A percentile compares a stretch with the other conserved stretches of the same genome.
These are phyloP conservation scores for Tachina fera DNA, from an alignment of 2,888 invertebrate species.

Conservation along the genomic window DNA sequence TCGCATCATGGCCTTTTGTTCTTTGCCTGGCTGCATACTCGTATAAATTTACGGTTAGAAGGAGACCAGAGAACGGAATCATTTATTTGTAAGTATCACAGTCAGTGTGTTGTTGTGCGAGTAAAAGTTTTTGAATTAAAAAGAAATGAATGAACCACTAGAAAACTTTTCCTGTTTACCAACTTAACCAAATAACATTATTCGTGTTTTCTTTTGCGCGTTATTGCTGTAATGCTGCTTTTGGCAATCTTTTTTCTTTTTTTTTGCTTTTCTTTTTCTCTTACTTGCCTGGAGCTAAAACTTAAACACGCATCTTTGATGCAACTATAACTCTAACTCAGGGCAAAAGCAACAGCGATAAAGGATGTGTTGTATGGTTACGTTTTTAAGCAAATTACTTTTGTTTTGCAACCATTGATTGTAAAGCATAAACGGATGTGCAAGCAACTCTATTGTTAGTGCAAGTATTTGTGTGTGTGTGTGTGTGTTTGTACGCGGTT, in stretches of 20 bases:
- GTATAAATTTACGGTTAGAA: not conserved
- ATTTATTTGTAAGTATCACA: constrained; percentile 1
- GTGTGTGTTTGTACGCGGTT: not conserved
- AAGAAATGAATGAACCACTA: constrained; percentile 70
- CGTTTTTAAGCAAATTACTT: constrained; percentile 68
- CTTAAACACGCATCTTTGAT: constrained; percentile 57
- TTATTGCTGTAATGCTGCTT: constrained; percentile 50
- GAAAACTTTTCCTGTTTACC: constrained; percentile 71
- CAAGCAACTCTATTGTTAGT: constrained; percentile 19
- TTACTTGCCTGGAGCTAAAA: constrained; percentile 44
- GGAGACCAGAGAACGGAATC: not conserved
- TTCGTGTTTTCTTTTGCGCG: constrained; percentile 59
- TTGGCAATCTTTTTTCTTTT: not conserved
- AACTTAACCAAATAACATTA: constrained; percentile 70
- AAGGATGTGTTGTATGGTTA: constrained; percentile 65
- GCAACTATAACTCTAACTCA: constrained; percentile 23
- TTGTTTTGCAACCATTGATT: constrained; percentile 65
- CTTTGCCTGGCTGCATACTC: constrained; percentile 45
- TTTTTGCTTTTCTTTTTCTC: not conserved
- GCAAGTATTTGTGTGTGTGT: not conserved
- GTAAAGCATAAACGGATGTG: constrained; percentile 65
- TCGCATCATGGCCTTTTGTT: constrained; percentile 63
- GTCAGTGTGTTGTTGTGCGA: constrained; percentile 38
- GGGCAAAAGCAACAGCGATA: constrained; percentile 45
- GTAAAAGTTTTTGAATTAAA: constrained; percentile 64